A percentile compares a stretch with the other conserved stretches of the same genome.
Conservation (phyloP, 2,888 invertebrate species). For the Idaea dimidiata region DNA sequence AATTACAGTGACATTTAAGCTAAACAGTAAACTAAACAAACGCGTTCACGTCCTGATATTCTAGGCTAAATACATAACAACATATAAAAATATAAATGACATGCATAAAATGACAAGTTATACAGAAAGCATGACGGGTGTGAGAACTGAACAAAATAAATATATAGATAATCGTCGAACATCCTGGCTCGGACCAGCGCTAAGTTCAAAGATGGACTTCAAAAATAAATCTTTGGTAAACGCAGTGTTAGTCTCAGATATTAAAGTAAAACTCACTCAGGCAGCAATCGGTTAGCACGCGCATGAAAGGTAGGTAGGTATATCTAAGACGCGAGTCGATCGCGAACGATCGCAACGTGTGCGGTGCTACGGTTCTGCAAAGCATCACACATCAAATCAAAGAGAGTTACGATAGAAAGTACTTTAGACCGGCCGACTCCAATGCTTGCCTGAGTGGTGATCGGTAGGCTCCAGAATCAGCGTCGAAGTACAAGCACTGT, state of each 20-base stretch:
- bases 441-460: constrained; percentile 89
- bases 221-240: constrained; percentile 75
- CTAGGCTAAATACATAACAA: constrained; percentile 54
- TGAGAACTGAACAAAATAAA: constrained; percentile 50
- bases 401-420: constrained; percentile 69
- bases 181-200: constrained; percentile 36
- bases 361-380: constrained; percentile 55
- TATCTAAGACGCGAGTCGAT: constrained; percentile 43
- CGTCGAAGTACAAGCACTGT: constrained; percentile 88
- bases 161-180: constrained; percentile 30
- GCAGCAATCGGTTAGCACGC: constrained; percentile 79
- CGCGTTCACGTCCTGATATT: constrained; percentile 44
- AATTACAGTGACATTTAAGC: constrained; percentile 60
- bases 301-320: constrained; percentile 34
- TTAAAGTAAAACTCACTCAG: constrained; percentile 76
- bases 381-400: constrained; percentile 77
- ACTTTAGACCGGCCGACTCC: constrained; percentile 80
- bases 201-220: constrained; percentile 69
- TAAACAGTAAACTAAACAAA: constrained; percentile 43
- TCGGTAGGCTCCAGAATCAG: constrained; percentile 87
- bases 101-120: constrained; percentile 66
- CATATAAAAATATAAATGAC: constrained; percentile 63
- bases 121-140: constrained; percentile 70
- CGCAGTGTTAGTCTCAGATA: constrained; percentile 61
- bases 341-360: constrained; percentile 25